Evolutionary conservation across 2,797 vertebrate genomes (phyloP).

Genomic region (Spinus pinus): DNA sequence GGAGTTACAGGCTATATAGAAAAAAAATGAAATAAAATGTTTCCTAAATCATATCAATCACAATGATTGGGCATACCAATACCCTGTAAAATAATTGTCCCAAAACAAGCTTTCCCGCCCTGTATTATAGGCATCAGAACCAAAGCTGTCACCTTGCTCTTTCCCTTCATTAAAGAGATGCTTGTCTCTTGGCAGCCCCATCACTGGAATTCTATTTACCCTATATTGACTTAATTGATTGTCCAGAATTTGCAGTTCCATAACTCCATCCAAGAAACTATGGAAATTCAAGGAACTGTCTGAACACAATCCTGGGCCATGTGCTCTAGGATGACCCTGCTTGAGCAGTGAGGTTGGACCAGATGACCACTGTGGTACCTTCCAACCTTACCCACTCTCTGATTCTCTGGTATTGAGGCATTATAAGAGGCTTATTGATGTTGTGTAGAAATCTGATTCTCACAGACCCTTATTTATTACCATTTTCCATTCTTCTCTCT

Average conservation of each 20-base stretch:
- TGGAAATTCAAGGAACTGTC: not conserved
- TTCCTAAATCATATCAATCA: not conserved
- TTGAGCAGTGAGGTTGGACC: not conserved
- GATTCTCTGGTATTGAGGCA: not conserved
- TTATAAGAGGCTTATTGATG: not conserved
- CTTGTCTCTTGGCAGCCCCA: not conserved
- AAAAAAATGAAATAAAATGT: not conserved
- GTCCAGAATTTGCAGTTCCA: not conserved
- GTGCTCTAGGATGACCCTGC: not conserved
- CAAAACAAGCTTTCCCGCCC: not conserved
- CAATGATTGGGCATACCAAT: not conserved
- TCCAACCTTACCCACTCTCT: not conserved
- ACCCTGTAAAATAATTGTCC: not conserved
- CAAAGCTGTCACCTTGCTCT: not conserved
- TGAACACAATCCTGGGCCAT: not conserved
- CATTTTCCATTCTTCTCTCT: not conserved
- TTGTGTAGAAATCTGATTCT: not conserved
- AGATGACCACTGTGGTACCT: not conserved
- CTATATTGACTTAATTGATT: not conserved
- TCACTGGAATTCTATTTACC: not conserved
- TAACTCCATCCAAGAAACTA: not conserved
- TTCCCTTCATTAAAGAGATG: not conserved
- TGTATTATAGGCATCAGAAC: not conserved
- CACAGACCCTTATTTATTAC: not conserved
- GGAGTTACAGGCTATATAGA: not conserved